phyloP scores from a whole-genome alignment of 2,113 vertebrate species.

The Paradisaea rubra region DNA sequence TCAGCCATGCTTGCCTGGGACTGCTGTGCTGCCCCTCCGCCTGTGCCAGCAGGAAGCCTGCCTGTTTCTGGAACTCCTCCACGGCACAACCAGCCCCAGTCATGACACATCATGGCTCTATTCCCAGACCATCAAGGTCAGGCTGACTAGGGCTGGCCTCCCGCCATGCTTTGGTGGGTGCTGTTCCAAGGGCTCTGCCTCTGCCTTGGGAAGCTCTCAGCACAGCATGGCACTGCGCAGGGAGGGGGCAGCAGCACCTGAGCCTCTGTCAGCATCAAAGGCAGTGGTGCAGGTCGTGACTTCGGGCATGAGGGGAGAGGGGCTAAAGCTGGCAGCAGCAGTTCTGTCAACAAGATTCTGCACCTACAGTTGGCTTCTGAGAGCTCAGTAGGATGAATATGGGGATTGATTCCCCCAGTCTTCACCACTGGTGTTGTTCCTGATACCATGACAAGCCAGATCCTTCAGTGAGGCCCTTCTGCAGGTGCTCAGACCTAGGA shows the following conservation, averaged over 20 bases:
- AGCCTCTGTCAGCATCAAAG: neutral
- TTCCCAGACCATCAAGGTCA: conserved; percentile 61
- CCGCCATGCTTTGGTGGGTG: neutral
- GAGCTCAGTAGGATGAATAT: neutral
- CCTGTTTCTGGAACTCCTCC: conserved; percentile 7
- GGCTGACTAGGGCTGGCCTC: conserved; percentile 27
- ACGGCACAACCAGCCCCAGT: neutral
- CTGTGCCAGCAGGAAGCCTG: neutral
- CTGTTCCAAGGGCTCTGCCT: conserved; percentile 33
- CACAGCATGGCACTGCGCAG: neutral
- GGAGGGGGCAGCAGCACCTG: neutral
- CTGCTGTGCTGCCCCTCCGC: neutral
- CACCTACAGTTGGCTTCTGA: neutral
- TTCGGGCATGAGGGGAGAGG: neutral
- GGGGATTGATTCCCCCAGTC: neutral
- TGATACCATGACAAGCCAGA: neutral
- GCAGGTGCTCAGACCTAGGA: neutral
- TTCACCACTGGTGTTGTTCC: neutral
- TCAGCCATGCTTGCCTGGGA: neutral
- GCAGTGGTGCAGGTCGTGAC: neutral
- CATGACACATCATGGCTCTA: conserved; percentile 40
- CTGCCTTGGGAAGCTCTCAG: neutral
- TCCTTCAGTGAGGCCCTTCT: neutral
- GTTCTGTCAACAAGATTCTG: neutral
- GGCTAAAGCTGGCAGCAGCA: neutral